These are phyloP conservation scores for Nesogale talazaci DNA, from an alignment of 2,113 vertebrate genomes.

Conservation along the genomic window DNA sequence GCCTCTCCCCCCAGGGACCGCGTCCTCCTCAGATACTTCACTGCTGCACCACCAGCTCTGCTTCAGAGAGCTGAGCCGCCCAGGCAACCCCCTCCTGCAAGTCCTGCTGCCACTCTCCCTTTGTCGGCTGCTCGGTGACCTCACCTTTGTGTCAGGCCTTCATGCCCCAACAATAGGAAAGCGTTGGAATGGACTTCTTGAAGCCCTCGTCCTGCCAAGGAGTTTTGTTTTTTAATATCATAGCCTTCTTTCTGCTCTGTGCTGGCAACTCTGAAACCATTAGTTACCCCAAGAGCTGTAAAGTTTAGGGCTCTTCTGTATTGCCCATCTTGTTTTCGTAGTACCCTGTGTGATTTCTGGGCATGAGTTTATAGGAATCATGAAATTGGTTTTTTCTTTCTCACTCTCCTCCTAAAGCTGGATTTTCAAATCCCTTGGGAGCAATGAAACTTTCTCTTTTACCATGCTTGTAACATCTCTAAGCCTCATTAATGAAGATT, in stretches of 20 bases:
- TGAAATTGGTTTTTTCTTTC: background rate
- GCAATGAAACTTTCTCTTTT: background rate
- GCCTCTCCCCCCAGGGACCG: background rate
- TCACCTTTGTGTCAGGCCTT: constrained; percentile 56
- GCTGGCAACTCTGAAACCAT: constrained; percentile 41
- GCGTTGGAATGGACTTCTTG: constrained; percentile 14
- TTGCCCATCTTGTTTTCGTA: background rate
- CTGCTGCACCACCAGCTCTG: background rate
- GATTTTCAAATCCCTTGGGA: background rate
- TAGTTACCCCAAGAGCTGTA: constrained; percentile 28
- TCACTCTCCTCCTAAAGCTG: constrained; percentile 10
- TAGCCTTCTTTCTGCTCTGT: constrained; percentile 47
- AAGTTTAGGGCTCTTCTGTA: constrained; percentile 23
- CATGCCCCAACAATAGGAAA: constrained; percentile 62
- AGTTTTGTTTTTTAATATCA: constrained; percentile 49
- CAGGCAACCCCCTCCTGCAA: constrained; percentile 1
- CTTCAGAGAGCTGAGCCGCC: constrained; percentile 67
- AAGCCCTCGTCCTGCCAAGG: constrained; percentile 55
- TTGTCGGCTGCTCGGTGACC: constrained; percentile 1
- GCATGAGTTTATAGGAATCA: constrained; percentile 36
- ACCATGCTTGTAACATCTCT: background rate
- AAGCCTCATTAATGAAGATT: constrained; percentile 4
- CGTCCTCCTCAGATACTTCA: too few relatives aligned
- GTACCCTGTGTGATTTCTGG: constrained; percentile 18
- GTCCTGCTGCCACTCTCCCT: constrained; percentile 34